Conservation (phyloP, 2,888 invertebrate species). For the Hipparchia sbordonii region DNA sequence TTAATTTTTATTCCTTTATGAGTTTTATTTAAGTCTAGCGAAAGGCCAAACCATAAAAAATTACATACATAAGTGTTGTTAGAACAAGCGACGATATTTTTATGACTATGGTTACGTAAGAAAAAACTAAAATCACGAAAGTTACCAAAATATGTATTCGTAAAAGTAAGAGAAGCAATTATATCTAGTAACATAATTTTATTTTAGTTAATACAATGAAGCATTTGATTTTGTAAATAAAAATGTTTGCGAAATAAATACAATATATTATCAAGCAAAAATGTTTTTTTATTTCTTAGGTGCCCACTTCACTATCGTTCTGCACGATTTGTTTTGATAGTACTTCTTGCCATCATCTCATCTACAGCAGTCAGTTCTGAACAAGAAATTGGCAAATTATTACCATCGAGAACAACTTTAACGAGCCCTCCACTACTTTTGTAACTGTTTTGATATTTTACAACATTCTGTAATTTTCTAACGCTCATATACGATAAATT, state of each 20-base stretch:
- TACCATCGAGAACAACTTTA: slow-evolving; percentile 58
- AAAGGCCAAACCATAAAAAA: no score
- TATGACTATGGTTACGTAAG: not conserved
- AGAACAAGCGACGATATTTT: no score
- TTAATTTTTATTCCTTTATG: no score
- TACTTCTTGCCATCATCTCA: slow-evolving; percentile 40
- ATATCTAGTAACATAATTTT: slow-evolving; percentile 34
- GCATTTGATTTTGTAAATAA: slow-evolving; percentile 39
- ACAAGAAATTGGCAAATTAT: slow-evolving; percentile 51
- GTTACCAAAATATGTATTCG: slow-evolving; percentile 70
- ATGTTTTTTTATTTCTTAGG: slow-evolving; percentile 15
- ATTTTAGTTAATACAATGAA: slow-evolving; percentile 29
- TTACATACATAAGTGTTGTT: no score
- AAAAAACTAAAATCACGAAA: slow-evolving; percentile 45
- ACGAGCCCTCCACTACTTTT: slow-evolving; percentile 52
- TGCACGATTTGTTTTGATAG: not conserved
- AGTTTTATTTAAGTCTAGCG: no score
- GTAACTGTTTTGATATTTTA: slow-evolving; percentile 50
- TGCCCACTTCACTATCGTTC: slow-evolving; percentile 32
- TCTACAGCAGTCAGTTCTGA: slow-evolving; percentile 46
- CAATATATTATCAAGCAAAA: slow-evolving; percentile 26
- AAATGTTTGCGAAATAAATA: slow-evolving; percentile 31
- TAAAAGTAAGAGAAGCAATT: slow-evolving; percentile 48
- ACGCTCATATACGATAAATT: slow-evolving; percentile 51
- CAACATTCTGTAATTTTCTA: slow-evolving; percentile 48